Conservation (phyloP, 1,140 invertebrate species). For the Parapsyche elsis region DNA sequence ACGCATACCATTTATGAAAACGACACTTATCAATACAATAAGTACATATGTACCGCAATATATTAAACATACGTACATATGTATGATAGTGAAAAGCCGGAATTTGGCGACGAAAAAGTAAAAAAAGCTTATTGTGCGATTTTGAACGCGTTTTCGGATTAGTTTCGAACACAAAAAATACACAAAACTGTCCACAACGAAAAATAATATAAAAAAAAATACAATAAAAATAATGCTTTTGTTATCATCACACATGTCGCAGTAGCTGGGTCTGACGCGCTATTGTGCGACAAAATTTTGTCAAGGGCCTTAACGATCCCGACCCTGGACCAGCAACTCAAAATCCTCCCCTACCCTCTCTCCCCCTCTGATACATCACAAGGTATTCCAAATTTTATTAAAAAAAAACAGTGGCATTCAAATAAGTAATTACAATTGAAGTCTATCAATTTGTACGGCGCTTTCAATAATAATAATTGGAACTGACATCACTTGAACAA, state of each 20-base stretch:
- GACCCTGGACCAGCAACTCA: not conserved
- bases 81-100: too few species aligned
- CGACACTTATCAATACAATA: too few species aligned
- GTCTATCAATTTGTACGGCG: not conserved
- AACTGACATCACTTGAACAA: not conserved
- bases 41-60: too few species aligned
- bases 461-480: not conserved
- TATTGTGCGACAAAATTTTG: not conserved
- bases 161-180: slow-evolving; percentile 16
- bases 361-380: too few species aligned
- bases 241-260: slow-evolving; percentile 7
- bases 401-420: too few species aligned
- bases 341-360: not conserved
- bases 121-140: too few species aligned
- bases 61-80: too few species aligned
- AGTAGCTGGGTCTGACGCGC: slow-evolving; percentile 18
- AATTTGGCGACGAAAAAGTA: too few species aligned
- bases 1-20: too few species aligned
- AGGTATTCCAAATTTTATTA: too few species aligned
- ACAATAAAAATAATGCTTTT: not conserved
- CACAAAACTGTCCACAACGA: slow-evolving; percentile 9
- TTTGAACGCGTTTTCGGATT: not conserved
- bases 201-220: not conserved
- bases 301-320: not conserved
- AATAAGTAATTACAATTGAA: not conserved